Evolutionary conservation across 2,888 invertebrate genomes (phyloP), one percentile per base, ranked within the genome.

Genomic region (Drosophila meridionalis): DNA sequence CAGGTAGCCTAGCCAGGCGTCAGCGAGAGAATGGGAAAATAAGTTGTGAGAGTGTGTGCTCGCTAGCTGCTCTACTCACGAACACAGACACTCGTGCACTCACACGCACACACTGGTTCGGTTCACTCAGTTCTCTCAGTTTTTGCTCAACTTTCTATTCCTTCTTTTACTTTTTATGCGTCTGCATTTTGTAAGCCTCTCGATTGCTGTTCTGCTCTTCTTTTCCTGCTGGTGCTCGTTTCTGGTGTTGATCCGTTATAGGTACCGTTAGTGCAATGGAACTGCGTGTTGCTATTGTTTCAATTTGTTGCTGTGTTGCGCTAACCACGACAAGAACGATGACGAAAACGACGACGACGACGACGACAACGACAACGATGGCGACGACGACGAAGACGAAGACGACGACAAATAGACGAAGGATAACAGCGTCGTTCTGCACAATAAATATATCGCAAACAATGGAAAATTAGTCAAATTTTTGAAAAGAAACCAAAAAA

Each of bases 361-460:
- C 20, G 58, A 70, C 66, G 68, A 74, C 43, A 62, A 74, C 42
- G 61, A 66, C 68, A 66, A 82, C 72, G 72, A 75, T 58, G 79
- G 73, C 79, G 69, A 81, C 72, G 71, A 73, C 38, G 63, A 74
- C 56, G 53, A 76, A 58, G 59, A 74, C 26, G 66, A 75, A 38
- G 62, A 71, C 66, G 68, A 83, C 78, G 73, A 76, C 67, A 72
- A 28, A 79, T 66, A 79, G 77, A 73, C 87, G 71, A 82, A 81
- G 80, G 80, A 87, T 74, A 76, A 82, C 62, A 74, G 80, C 83
- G 87, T 84, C 80, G 73, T 73, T 82, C 71, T 80, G 50, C 42
- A 52, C 34, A 40, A 52, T 53, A 55, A 53, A 68, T 26, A 26
- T 52, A 45, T 2, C 45, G 48, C 60, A 48, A 64, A 40, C 57